Base-by-base conservation (phyloP, 2,113 vertebrate genomes). In the Xenopus tropicalis region DNA sequence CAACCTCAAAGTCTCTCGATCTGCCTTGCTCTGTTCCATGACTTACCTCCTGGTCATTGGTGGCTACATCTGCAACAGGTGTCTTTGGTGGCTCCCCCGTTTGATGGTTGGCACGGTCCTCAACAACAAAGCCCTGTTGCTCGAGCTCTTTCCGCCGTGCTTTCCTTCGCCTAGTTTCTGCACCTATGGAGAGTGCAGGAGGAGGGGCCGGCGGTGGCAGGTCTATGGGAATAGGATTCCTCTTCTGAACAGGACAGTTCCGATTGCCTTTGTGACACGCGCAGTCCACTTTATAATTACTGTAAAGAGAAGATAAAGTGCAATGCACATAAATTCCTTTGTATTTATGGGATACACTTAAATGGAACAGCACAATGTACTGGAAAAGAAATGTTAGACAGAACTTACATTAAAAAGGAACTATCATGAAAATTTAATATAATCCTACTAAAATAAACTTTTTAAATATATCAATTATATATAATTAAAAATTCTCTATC, bases 281-380 rank as follows among this genome's bases (percentile, higher is more conserved):
- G 88, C 97, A 99, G 88, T 99, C 97, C 88, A 99, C 97, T 87
- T 98, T 98, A 86, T 99, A 99, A 88, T 96, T 96, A 88, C 97
- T 99, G 89, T 85, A 88, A 89, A 87, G 67, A 88, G 14, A 37
- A 37, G 29, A 37, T 8, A 10, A 46, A 46, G 44, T 10, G 44
- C 8, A 46, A 46, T n/a, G n/a, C n/a, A n/a, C n/a, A n/a, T n/a
- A n/a, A n/a, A n/a, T n/a, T n/a, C n/a, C n/a, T n/a, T n/a, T n/a
- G n/a, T n/a, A n/a, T n/a, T n/a, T n/a, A n/a, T n/a, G n/a, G n/a
- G n/a, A n/a, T n/a, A n/a, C n/a, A n/a, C n/a, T n/a, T n/a, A n/a
- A n/a, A n/a, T n/a, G n/a, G n/a, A n/a, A n/a, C n/a, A n/a, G n/a
- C n/a, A n/a, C n/a, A n/a, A n/a, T n/a, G n/a, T n/a, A n/a, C n/a